phyloP scores from a whole-genome alignment of 2,113 vertebrate genomes.

The Rostratula benghalensis region DNA sequence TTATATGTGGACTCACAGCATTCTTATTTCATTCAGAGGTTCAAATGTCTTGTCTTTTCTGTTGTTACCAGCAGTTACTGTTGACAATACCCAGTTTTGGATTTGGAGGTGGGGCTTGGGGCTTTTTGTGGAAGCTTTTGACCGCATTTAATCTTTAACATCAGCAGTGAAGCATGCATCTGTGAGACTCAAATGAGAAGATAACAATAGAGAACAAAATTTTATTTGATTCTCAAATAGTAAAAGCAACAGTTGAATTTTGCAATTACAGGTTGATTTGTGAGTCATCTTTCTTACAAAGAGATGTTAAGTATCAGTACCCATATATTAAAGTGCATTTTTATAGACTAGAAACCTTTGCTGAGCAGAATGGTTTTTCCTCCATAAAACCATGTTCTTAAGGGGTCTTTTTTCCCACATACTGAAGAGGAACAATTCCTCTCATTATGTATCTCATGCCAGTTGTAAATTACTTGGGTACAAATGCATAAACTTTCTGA shows the following conservation, averaged over 20 bases:
- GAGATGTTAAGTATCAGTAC: background rate
- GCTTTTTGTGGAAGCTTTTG: background rate
- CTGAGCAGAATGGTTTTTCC: background rate
- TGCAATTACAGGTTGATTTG: background rate
- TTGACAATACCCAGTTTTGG: background rate
- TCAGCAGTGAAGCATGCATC: background rate
- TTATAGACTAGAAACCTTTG: background rate
- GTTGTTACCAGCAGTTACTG: background rate
- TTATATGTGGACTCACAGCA: background rate
- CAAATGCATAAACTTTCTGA: background rate
- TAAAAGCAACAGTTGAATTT: background rate
- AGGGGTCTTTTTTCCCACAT: background rate
- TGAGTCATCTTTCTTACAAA: background rate
- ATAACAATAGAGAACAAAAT: background rate
- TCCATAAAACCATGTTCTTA: background rate
- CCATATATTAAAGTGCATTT: background rate
- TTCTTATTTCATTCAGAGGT: background rate
- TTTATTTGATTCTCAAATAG: background rate
- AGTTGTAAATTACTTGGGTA: background rate
- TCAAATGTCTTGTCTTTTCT: background rate
- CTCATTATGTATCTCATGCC: background rate
- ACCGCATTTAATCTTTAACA: background rate
- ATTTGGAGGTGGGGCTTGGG: background rate
- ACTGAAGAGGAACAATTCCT: background rate
- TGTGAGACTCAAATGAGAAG: background rate